Evolutionary conservation across 2,113 vertebrate species (phyloP), one percentile per base, ranked within the genome.

Genomic region (Eubucco bourcierii): DNA sequence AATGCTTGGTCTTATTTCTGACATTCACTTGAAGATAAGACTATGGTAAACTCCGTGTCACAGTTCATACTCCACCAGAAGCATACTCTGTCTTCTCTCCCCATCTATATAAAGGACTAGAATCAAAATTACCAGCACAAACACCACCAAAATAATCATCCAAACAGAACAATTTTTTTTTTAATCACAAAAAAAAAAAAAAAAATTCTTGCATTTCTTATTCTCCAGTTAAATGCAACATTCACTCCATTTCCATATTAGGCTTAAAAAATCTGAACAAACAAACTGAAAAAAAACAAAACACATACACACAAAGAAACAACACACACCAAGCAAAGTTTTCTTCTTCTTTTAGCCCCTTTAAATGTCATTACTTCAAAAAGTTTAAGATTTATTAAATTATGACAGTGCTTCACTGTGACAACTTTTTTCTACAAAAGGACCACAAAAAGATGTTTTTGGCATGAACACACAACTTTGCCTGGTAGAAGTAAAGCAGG

Each of bases 311-410:
- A 37, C 37, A 37, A 37, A 37, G 37, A 37, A 37, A 37, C 37
- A 37, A 37, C 37, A 37, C 37, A 37, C 37, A 37, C 18, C 1
- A 2, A 27, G 21, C 17, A 68, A 39, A 87, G 44, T 52, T 34
- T 37, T 34, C 65, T 65, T n/a, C 31, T 46, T 53, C 11, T 9
- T 28, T 6, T 3, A 1, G 4, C 29, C 0, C 6, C 27, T n/a
- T 68, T 61, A 72, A 63, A 74, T 46, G 9, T 46, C 71, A 59
- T 41, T 20, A 59, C 55, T 90, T 76, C 37, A 82, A 70, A 33
- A 16, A 11, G 10, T 41, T 93, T 86, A 72, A 72, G 39, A 56
- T 60, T 82, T 78, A 46, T 63, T 68, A 61, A 58, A 39, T 21
- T 60, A 46, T 23, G 23, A 58, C 9, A 71, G 23, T 34, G 41